These are phyloP conservation scores for Mico argentatus DNA, from an alignment of 2,797 vertebrate species.

Conservation along the genomic window DNA sequence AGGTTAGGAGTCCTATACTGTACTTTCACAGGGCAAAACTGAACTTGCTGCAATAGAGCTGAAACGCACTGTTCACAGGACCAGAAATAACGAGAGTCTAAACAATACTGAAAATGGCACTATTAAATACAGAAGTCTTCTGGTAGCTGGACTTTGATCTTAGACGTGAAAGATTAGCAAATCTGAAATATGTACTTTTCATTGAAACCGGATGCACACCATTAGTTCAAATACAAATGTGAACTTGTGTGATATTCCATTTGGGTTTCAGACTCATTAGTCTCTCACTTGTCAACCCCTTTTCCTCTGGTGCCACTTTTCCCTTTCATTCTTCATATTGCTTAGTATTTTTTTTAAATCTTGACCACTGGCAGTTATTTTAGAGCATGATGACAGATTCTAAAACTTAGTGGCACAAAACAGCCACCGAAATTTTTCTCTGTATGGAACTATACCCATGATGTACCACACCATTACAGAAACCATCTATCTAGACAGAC, in stretches of 20 bases:
- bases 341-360: conserved; percentile 17
- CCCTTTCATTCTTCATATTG: conserved; percentile 52
- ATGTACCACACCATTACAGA: neutral
- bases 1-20: neutral
- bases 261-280: conserved; percentile 50
- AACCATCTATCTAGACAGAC: neutral
- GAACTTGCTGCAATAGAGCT: neutral
- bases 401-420: conserved; percentile 55
- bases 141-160: conserved; percentile 30
- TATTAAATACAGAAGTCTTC: conserved; percentile 55
- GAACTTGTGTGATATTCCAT: neutral
- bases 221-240: conserved; percentile 43
- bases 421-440: conserved; percentile 3
- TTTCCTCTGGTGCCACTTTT: conserved; percentile 38
- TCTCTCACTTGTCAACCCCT: neutral
- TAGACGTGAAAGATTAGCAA: conserved; percentile 49
- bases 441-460: neutral
- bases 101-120: conserved; percentile 54
- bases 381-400: conserved; percentile 53
- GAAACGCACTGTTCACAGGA: neutral
- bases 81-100: conserved; percentile 22
- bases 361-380: conserved; percentile 57
- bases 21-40: neutral
- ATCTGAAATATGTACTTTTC: conserved; percentile 53
- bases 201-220: conserved; percentile 60